Percentiles rank a stretch among this genome's conserved stretches.
Conservation (phyloP, 1,140 invertebrate genomes). For the Hylaeus anthracinus region DNA sequence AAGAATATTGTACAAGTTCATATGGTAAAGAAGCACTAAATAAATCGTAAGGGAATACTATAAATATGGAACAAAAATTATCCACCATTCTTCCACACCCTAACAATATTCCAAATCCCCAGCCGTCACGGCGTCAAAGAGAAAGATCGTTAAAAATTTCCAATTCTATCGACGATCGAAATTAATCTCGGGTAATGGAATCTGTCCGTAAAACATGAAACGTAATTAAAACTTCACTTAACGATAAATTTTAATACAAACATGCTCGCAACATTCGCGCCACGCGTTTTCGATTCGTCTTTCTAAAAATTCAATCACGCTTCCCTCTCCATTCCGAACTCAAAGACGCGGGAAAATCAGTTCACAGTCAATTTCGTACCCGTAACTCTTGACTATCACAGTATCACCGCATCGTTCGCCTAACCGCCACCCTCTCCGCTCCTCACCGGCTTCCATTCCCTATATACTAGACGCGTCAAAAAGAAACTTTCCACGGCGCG, state of each 20-base stretch:
- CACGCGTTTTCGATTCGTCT: background rate
- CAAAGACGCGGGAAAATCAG: background rate
- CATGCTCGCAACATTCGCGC: background rate
- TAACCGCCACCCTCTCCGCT: background rate
- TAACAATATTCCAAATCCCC: too few species aligned
- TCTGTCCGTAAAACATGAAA: background rate
- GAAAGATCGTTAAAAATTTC: background rate
- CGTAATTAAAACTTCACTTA: background rate
- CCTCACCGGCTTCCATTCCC: background rate
- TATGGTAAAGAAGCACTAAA: too few species aligned
- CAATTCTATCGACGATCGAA: background rate
- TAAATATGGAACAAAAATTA: too few species aligned
- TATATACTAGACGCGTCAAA: background rate
- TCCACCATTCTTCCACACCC: too few species aligned
- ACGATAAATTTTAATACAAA: background rate
- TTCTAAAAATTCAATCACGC: background rate
- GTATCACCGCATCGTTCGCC: background rate
- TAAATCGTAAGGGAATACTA: too few species aligned
- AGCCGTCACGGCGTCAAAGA: too few species aligned
- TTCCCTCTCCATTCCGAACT: background rate
- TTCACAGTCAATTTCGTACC: background rate
- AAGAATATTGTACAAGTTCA: too few species aligned
- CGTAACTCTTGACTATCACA: background rate
- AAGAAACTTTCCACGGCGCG: constrained; percentile 28
- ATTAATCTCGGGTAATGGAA: constrained; percentile 6